These are phyloP conservation scores for Sarcophaga bullata DNA, from an alignment of 1,140 invertebrate genomes.

Conservation along the genomic window DNA sequence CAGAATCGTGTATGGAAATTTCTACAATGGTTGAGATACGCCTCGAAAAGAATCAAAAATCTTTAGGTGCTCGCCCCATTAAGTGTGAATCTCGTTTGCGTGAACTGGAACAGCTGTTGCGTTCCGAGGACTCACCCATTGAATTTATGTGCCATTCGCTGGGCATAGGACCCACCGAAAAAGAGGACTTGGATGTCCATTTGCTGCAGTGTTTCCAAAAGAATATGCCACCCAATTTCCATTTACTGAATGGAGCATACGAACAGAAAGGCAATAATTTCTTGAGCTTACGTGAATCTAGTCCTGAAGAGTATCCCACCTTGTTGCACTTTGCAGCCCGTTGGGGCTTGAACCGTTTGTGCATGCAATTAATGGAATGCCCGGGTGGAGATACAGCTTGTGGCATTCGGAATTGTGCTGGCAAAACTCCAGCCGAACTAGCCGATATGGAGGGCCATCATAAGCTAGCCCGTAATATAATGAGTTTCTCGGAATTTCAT, in stretches of 20 bases:
- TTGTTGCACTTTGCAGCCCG: slow-evolving; percentile 87
- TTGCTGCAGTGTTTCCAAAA: slow-evolving; percentile 82
- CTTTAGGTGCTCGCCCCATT: slow-evolving; percentile 80
- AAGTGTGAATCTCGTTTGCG: slow-evolving; percentile 86
- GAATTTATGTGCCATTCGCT: slow-evolving; percentile 89
- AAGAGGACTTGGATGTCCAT: slow-evolving; percentile 83
- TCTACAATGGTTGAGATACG: slow-evolving; percentile 83
- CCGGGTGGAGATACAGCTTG: slow-evolving; percentile 83
- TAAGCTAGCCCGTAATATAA: slow-evolving; percentile 76
- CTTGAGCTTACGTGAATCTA: slow-evolving; percentile 59
- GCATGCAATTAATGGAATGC: slow-evolving; percentile 84
- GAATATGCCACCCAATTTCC: slow-evolving; percentile 83
- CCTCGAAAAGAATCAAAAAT: slow-evolving; percentile 80
- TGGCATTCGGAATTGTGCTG: slow-evolving; percentile 80
- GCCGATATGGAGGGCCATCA: slow-evolving; percentile 78
- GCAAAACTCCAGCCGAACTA: slow-evolving; percentile 81
- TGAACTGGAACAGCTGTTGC: slow-evolving; percentile 82
- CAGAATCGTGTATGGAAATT: slow-evolving; percentile 80
- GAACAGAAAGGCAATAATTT: slow-evolving; percentile 65
- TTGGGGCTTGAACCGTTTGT: slow-evolving; percentile 84
- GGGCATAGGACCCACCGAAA: slow-evolving; percentile 79
- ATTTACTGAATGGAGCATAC: slow-evolving; percentile 72
- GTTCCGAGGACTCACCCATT: slow-evolving; percentile 80
- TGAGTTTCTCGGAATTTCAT: slow-evolving; percentile 83
- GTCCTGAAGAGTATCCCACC: slow-evolving; percentile 84